A percentile compares a stretch with the other conserved stretches of the same genome.
Evolutionary conservation across 2,797 vertebrate species (phyloP).

Genomic region (Phrynocephalus forsythii): DNA sequence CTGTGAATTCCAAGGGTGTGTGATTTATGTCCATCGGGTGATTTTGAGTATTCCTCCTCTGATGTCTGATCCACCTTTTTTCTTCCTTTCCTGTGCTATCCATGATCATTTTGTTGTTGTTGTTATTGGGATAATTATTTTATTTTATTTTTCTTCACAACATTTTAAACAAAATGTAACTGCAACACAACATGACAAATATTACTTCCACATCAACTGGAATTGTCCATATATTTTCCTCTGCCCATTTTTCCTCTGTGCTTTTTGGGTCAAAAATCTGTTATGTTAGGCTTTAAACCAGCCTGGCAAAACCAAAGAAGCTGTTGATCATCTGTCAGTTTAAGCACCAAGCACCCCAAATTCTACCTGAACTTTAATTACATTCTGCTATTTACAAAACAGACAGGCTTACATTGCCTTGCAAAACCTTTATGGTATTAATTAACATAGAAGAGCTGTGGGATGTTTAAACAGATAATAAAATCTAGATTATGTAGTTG

Average conservation of each 20-base stretch:
- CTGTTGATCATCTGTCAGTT: constrained; percentile 40
- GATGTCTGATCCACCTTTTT: too few relatives aligned
- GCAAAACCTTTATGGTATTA: constrained; percentile 44
- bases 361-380: constrained; percentile 44
- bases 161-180: neutral
- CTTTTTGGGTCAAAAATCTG: constrained; percentile 23
- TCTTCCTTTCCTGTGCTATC: too few relatives aligned
- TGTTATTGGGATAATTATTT: neutral
- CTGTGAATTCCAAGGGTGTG: neutral
- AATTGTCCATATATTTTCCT: too few relatives aligned
- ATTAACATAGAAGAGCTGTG: constrained; percentile 34
- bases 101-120: neutral
- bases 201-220: neutral
- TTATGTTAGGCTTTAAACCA: constrained; percentile 43
- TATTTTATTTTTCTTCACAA: neutral
- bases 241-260: constrained; percentile 2
- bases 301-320: constrained; percentile 45
- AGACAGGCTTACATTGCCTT: neutral
- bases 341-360: constrained; percentile 30
- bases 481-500: constrained; percentile 56
- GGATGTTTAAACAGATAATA: constrained; percentile 58
- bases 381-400: constrained; percentile 33
- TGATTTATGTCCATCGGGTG: too few relatives aligned
- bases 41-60: too few relatives aligned
- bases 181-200: neutral